A percentile compares a stretch with the other conserved stretches of the same genome.
Evolutionary conservation across 1,140 invertebrate species (phyloP).

Genomic region (Trypoxylus dichotomus): DNA sequence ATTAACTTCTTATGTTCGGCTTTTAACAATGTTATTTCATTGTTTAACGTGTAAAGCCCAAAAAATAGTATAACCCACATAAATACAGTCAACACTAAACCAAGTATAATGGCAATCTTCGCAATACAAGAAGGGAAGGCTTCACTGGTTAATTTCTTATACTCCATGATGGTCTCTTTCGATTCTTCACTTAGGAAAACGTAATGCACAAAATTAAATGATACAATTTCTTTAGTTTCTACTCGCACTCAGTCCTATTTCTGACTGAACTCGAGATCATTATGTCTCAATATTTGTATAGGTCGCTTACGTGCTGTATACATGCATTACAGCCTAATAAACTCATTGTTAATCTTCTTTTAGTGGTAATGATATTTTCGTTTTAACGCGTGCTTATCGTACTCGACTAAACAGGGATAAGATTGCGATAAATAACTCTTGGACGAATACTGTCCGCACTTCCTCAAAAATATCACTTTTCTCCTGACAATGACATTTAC

Average conservation of each 20-base stretch:
- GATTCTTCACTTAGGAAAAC: neutral
- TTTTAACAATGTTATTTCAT: neutral
- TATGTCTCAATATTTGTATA: slow-evolving; percentile 21
- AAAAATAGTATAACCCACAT: neutral
- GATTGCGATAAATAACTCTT: neutral
- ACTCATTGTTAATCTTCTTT: slow-evolving; percentile 8
- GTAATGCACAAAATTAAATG: slow-evolving; percentile 2
- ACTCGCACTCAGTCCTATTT: neutral
- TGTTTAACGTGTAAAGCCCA: neutral
- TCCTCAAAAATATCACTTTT: neutral
- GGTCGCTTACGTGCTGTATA: neutral
- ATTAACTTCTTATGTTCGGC: neutral
- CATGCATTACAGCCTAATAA: slow-evolving; percentile 11
- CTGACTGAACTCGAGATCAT: slow-evolving; percentile 7
- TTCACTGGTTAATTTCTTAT: neutral
- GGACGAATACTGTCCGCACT: neutral
- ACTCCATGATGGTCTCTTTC: neutral
- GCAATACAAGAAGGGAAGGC: neutral
- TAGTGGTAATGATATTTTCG: neutral
- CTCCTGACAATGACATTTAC: neutral
- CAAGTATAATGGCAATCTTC: neutral
- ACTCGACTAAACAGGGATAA: neutral
- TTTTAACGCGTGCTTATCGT: neutral
- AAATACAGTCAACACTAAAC: neutral
- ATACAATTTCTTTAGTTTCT: neutral